Conservation (phyloP, 1,140 invertebrate genomes). For the Achroia grisella region DNA sequence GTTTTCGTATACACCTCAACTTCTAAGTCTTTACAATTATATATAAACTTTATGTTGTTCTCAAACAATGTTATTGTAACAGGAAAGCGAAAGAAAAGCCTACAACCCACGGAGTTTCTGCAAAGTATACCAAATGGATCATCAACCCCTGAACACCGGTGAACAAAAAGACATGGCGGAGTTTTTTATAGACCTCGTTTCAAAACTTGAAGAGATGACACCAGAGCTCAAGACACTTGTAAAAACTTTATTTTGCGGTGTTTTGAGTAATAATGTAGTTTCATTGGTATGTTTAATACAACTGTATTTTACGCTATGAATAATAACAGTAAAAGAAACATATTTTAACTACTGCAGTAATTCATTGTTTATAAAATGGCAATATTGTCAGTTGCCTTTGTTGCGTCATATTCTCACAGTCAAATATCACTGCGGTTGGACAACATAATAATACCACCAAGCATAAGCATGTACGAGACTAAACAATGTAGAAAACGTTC, state of each 20-base stretch:
- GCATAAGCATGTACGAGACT: too few species aligned
- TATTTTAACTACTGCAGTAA: too few species aligned
- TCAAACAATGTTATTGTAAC: neutral
- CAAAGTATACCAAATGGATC: conserved; percentile 97
- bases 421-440: too few species aligned
- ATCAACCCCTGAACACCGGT: conserved; percentile 94
- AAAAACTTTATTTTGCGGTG: conserved; percentile 93
- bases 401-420: too few species aligned
- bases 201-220: conserved; percentile 97
- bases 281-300: conserved; percentile 83
- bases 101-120: conserved; percentile 97
- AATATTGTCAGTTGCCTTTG: too few species aligned
- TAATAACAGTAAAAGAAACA: too few species aligned
- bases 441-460: too few species aligned
- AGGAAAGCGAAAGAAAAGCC: conserved; percentile 95
- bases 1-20: too few species aligned
- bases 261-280: conserved; percentile 95
- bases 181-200: conserved; percentile 97
- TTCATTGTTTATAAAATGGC: too few species aligned
- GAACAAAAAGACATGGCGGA: conserved; percentile 99
- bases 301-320: too few species aligned
- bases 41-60: neutral
- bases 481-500: too few species aligned
- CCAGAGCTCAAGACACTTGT: conserved; percentile 91
- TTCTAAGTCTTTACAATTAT: too few species aligned